These are phyloP conservation scores for Catostylus mosaicus DNA, from an alignment of 30 jellyfish, hydroid and myxozoan species.

Conservation along the genomic window DNA sequence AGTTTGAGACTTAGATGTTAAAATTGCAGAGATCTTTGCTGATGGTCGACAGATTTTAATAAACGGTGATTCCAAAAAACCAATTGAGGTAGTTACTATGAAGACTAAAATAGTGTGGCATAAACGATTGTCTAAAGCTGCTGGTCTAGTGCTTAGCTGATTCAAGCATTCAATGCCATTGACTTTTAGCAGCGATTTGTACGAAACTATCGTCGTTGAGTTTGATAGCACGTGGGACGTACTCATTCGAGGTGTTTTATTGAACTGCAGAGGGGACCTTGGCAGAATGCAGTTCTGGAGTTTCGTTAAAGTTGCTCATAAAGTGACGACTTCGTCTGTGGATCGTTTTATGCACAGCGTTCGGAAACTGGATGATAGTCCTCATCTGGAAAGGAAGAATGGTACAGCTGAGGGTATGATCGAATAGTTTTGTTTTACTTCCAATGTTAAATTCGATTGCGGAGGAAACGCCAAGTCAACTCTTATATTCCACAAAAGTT, in stretches of 20 bases:
- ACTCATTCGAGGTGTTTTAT: conserved; percentile 3
- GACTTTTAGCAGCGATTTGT: not conserved
- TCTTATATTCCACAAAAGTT: no score
- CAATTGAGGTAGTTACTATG: no score
- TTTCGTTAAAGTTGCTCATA: conserved; percentile 34
- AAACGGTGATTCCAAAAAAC: no score
- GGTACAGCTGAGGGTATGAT: conserved; percentile 29
- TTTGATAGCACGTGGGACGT: conserved; percentile 16
- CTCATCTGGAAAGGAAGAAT: conserved; percentile 19
- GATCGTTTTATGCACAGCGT: conserved; percentile 46
- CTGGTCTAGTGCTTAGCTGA: no score
- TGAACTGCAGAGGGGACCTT: not conserved
- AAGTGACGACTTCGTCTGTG: conserved; percentile 28
- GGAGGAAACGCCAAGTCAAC: no score
- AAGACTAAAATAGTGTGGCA: no score
- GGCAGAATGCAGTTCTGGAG: conserved; percentile 51
- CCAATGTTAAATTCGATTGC: no score
- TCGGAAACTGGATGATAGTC: conserved; percentile 39
- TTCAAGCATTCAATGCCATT: not conserved
- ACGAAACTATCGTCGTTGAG: not conserved
- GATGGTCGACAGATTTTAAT: no score
- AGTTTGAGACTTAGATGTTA: no score
- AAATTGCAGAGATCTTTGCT: no score
- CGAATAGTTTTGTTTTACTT: not conserved
- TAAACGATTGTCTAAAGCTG: no score